Evolutionary conservation across 2,797 vertebrate genomes (phyloP), one percentile per base, ranked within the genome.

Genomic region (Melanogrammus aeglefinus): DNA sequence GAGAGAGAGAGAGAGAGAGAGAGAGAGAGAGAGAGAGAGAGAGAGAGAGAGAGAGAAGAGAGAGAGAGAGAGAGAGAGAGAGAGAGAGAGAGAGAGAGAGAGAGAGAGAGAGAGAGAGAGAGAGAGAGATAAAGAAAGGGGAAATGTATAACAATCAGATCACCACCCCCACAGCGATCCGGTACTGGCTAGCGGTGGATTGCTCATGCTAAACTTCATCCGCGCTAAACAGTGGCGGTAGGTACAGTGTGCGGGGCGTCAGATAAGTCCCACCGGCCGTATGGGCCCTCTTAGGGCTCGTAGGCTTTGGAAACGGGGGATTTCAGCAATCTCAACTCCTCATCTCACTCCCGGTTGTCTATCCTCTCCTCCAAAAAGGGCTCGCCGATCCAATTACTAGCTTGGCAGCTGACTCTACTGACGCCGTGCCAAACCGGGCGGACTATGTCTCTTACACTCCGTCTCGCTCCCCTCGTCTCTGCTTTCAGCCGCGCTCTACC

Each of bases 381-480:
- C 83, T 86, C 81, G 71, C 83, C 74, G 79, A 90, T 92, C 91
- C 89, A 91, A 92, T 92, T 92, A 91, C 88, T 83, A 86, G 82
- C 83, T 81, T 88, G 89, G 89, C 84, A 87, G 82, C 87, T 80
- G 81, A 41, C 86, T 83, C 90, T 87, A 81, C 87, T 85, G 80
- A 73, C 18, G 79, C 76, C 81, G 27, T 88, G 84, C 92, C 87
- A 87, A 87, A 57, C 85, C 82, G 83, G 72, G 77, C 86, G 83
- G 91, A 87, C 86, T 78, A 79, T 72, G 80, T 88, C 82, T 85
- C 77, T 38, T 84, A 80, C 33, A 74, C 79, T 78, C 81, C 9
- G 81, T 76, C 24, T 76, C 79, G 10, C 75, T 83, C 77, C 76
- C 72, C 75, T 81, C 86, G 80, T 18, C 73, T 82, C 77, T 16